phyloP scores from a whole-genome alignment of 2,888 invertebrate species.

The Aspidiotus rigidus region DNA sequence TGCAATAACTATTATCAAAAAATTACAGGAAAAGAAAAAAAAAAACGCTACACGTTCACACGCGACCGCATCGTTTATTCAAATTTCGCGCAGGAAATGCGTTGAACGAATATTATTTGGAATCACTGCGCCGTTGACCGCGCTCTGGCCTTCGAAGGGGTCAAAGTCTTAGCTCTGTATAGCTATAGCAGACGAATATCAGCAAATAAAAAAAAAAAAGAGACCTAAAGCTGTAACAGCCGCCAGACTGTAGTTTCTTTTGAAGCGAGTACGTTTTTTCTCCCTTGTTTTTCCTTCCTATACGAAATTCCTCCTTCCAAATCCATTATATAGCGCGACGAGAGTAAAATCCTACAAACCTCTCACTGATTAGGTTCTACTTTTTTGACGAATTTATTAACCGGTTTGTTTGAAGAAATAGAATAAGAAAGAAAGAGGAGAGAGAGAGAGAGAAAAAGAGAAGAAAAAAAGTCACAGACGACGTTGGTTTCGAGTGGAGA shows the following conservation, averaged over 20 bases:
- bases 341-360: constrained; percentile 26
- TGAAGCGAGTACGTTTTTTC: constrained; percentile 11
- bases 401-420: constrained; percentile 26
- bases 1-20: too few species aligned
- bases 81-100: background rate
- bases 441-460: background rate
- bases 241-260: constrained; percentile 31
- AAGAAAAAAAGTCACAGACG: constrained; percentile 27
- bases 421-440: background rate
- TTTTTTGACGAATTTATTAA: constrained; percentile 33
- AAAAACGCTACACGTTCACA: too few species aligned
- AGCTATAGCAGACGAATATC: constrained; percentile 28
- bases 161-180: constrained; percentile 30
- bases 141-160: constrained; percentile 31
- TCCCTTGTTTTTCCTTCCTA: constrained; percentile 14
- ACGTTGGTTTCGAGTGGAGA: constrained; percentile 9
- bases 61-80: background rate
- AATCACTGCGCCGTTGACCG: constrained; percentile 21
- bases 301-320: constrained; percentile 30
- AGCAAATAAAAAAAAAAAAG: constrained; percentile 28
- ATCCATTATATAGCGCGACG: constrained; percentile 27
- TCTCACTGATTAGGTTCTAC: constrained; percentile 30
- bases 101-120: background rate
- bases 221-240: constrained; percentile 32
- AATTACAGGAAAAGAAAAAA: too few species aligned